Evolutionary conservation across 2,888 invertebrate species (phyloP).

Genomic region (Luperina nickerlii): DNA sequence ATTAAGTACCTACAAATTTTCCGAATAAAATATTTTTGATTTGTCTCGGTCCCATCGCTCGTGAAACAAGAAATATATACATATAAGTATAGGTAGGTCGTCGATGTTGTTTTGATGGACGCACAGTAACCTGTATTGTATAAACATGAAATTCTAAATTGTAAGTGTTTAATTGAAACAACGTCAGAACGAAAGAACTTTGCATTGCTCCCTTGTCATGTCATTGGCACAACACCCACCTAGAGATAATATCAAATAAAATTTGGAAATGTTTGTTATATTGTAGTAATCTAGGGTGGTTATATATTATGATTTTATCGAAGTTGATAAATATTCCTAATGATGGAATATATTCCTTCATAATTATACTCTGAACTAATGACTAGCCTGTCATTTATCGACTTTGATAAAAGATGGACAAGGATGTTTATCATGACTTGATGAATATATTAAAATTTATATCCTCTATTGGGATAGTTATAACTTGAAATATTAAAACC

Average conservation of each 20-base stretch:
- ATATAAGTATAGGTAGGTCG: constrained; percentile 26
- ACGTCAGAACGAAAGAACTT: constrained; percentile 42
- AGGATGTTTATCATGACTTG: constrained; percentile 54
- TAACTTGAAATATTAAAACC: constrained; percentile 53
- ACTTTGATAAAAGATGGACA: constrained; percentile 45
- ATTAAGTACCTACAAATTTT: constrained; percentile 70
- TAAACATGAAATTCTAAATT: constrained; percentile 47
- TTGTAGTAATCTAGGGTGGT: constrained; percentile 53
- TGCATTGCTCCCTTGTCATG: constrained; percentile 59
- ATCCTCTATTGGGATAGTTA: constrained; percentile 60
- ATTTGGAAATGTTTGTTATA: constrained; percentile 57
- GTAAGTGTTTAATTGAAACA: constrained; percentile 52
- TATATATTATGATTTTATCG: constrained; percentile 37
- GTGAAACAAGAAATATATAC: constrained; percentile 57
- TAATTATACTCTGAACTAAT: constrained; percentile 26
- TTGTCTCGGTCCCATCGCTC: constrained; percentile 73
- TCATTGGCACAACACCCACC: constrained; percentile 47
- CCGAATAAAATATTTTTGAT: constrained; percentile 53
- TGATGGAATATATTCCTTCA: constrained; percentile 22
- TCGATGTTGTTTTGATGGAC: constrained; percentile 44
- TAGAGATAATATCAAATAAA: constrained; percentile 53
- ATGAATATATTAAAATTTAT: constrained; percentile 54
- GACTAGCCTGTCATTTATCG: constrained; percentile 36
- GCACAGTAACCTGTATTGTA: constrained; percentile 31
- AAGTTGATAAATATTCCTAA: constrained; percentile 55